Evolutionary conservation across 2,888 invertebrate species (phyloP), one percentile per base, ranked within the genome.

Genomic region (Idaea straminata): DNA sequence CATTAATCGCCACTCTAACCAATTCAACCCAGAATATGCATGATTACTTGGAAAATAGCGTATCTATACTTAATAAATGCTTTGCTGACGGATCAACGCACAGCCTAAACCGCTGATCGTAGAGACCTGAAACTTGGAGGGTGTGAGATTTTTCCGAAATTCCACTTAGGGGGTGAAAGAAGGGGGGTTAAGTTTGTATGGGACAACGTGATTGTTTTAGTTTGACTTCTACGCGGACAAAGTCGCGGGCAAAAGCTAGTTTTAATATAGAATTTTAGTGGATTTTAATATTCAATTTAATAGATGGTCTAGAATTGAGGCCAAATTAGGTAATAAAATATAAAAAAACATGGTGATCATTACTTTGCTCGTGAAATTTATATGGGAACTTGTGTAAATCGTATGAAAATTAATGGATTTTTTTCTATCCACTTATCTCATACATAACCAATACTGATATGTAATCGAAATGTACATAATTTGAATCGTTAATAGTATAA

Each of bases 241-340:
- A n/a, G n/a, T n/a, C n/a, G n/a, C n/a, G n/a, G n/a, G n/a, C n/a
- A n/a, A n/a, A n/a, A n/a, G n/a, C n/a, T n/a, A n/a, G n/a, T n/a
- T n/a, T n/a, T n/a, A n/a, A n/a, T n/a, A n/a, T n/a, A n/a, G n/a
- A n/a, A n/a, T n/a, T n/a, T n/a, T n/a, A n/a, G n/a, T n/a, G n/a
- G 25, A 25, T 63, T 68, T 64, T 66, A 66, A 65, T 66, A 64
- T 64, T 65, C 63, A 64, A 71, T 69, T 67, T 66, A 66, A 69
- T 70, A 61, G 68, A 62, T 66, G 64, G 64, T 65, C 69, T 63
- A 64, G 61, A 70, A 73, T 71, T 71, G 66, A 65, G 69, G 68
- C 61, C 66, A 70, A 64, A 72, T 66, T 66, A 64, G 68, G 68
- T 62, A 66, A 66, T 69, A 66, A 69, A 69, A 64, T 60, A 65